Evolutionary conservation across 1,140 invertebrate species (phyloP).

Genomic region (Ephestia elutella): DNA sequence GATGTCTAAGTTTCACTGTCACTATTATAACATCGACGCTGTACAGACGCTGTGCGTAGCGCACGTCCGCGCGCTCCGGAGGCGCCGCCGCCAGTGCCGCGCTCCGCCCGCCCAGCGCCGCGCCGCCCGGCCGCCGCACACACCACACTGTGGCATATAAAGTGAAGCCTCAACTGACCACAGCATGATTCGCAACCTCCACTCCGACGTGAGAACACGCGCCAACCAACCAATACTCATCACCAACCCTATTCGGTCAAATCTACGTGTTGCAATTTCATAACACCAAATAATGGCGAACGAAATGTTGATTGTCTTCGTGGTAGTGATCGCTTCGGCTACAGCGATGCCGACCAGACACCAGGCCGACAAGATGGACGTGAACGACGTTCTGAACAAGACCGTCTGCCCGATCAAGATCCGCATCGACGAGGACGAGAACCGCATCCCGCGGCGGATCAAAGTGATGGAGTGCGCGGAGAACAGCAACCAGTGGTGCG

Average conservation of each 20-base stretch:
- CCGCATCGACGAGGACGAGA: constrained; percentile 31
- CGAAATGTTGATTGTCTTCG: constrained; percentile 13
- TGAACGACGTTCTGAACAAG: constrained; percentile 37
- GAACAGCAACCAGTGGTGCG: constrained; percentile 40
- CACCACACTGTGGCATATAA: neutral
- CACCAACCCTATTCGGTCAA: constrained; percentile 36
- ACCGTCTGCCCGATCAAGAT: constrained; percentile 56
- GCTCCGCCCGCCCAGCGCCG: no score
- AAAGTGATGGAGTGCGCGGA: constrained; percentile 47
- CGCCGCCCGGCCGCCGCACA: neutral
- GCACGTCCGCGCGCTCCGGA: neutral
- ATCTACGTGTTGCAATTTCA: constrained; percentile 26
- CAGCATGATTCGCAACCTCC: neutral
- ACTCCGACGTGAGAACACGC: neutral
- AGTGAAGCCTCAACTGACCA: neutral
- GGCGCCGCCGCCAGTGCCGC: neutral
- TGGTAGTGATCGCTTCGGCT: constrained; percentile 12
- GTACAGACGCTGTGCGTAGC: neutral
- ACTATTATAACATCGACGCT: neutral
- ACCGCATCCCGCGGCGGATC: constrained; percentile 49
- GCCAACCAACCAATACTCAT: neutral
- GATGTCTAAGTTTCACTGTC: neutral
- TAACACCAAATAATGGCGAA: constrained; percentile 17
- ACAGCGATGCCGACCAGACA: constrained; percentile 16
- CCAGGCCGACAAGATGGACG: constrained; percentile 23